phyloP scores from a whole-genome alignment of 1,140 invertebrate species.

The Mamestra configurata region DNA sequence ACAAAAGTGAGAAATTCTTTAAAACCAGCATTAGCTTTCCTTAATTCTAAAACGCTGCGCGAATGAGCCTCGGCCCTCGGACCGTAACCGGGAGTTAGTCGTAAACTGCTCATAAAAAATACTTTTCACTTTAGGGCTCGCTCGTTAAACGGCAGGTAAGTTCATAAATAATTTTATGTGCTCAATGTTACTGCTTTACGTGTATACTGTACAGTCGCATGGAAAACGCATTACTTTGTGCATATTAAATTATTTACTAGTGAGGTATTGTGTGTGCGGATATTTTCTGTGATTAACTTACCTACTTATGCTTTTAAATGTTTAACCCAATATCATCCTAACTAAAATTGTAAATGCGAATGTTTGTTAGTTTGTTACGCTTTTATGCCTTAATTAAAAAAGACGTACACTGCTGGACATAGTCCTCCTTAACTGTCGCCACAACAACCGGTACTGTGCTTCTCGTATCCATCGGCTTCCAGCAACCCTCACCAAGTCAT shows the following conservation, averaged over 20 bases:
- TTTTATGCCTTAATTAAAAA: too few relatives aligned
- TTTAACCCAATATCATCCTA: too few relatives aligned
- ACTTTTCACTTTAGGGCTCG: constrained; percentile 67
- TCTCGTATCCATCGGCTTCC: too few relatives aligned
- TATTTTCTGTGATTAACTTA: too few relatives aligned
- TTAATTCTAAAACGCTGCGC: constrained; percentile 9
- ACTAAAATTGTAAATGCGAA: too few relatives aligned
- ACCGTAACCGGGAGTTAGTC: constrained; percentile 34
- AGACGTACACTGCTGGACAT: too few relatives aligned
- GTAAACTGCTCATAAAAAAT: constrained; percentile 67
- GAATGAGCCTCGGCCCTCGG: neutral
- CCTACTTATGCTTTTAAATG: too few relatives aligned
- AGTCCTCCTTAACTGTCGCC: too few relatives aligned
- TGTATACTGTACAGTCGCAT: constrained; percentile 32
- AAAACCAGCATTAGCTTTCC: neutral
- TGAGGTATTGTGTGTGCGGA: neutral
- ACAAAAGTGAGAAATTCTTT: neutral
- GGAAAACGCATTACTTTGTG: neutral
- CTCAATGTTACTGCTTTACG: constrained; percentile 42
- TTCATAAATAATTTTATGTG: constrained; percentile 75
- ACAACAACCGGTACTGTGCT: too few relatives aligned
- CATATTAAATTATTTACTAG: neutral
- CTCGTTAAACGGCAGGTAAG: constrained; percentile 69
- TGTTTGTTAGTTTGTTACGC: too few relatives aligned
- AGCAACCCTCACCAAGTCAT: too few relatives aligned